Percentiles rank a stretch among this genome's conserved stretches.
phyloP scores from a whole-genome alignment of 2,888 invertebrate genomes.

The Agriopis marginaria region DNA sequence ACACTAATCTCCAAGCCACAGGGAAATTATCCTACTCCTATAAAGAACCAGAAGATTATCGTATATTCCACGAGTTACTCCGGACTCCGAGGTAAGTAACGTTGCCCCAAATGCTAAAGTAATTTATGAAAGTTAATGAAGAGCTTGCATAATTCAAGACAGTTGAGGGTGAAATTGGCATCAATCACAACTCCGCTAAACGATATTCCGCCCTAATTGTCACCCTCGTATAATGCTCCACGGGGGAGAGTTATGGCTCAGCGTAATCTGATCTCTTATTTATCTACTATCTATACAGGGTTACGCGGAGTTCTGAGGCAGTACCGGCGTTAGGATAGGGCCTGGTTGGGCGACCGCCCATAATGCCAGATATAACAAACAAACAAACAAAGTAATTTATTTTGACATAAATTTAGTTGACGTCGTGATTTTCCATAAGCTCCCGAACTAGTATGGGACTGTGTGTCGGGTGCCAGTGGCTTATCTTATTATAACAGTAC shows the following conservation, averaged over 20 bases:
- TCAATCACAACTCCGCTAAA: conserved; percentile 61
- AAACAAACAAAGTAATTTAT: too few relatives aligned
- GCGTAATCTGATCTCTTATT: conserved; percentile 14
- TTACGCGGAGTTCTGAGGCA: neutral
- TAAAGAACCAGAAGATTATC: neutral
- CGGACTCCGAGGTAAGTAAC: conserved; percentile 1
- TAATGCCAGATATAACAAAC: too few relatives aligned
- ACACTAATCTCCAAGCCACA: neutral
- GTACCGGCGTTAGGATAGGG: too few relatives aligned
- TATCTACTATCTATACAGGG: conserved; percentile 4
- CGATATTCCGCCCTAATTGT: conserved; percentile 66
- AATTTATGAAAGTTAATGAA: conserved; percentile 44
- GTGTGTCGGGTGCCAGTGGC: too few relatives aligned
- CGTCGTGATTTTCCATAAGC: too few relatives aligned
- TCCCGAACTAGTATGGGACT: too few relatives aligned
- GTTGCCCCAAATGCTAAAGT: conserved; percentile 23
- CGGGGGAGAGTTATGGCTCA: conserved; percentile 19
- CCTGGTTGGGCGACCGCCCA: too few relatives aligned
- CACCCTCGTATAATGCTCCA: conserved; percentile 50
- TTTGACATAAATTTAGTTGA: too few relatives aligned
- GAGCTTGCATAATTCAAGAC: conserved; percentile 45
- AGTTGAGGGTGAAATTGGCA: conserved; percentile 51
- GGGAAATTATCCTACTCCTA: neutral
- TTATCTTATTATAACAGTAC: too few relatives aligned
- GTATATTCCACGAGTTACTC: conserved; percentile 13